Evolutionary conservation across 2,113 vertebrate genomes (phyloP).

Genomic region (Mystacornis crossleyi): DNA sequence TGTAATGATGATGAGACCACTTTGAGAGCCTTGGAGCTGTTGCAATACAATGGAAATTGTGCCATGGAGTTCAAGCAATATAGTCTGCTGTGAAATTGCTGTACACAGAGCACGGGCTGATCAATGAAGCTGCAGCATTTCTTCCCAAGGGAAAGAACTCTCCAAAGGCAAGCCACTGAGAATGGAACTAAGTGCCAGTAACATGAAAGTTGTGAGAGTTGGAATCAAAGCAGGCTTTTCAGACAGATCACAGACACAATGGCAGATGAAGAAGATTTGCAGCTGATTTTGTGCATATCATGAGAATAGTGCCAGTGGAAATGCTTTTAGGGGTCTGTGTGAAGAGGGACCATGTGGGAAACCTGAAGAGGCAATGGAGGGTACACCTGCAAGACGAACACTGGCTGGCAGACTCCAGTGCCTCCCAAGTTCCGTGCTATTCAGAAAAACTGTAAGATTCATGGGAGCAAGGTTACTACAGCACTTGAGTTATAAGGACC

Average conservation of each 20-base stretch:
- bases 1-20: neutral
- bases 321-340: neutral
- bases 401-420: neutral
- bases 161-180: neutral
- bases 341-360: neutral
- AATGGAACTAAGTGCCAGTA: neutral
- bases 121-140: neutral
- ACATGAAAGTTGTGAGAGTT: neutral
- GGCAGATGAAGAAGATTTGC: neutral
- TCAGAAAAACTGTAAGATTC: neutral
- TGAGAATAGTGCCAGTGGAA: neutral
- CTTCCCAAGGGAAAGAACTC: neutral
- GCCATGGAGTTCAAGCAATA: neutral
- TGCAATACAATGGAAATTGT: slow-evolving; percentile 31
- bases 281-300: neutral
- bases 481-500: neutral
- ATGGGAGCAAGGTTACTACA: neutral
- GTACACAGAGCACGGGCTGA: neutral
- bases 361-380: neutral
- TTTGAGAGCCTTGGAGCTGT: neutral
- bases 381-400: neutral
- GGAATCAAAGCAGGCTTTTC: neutral
- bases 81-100: slow-evolving; percentile 5
- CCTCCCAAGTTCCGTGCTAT: neutral
- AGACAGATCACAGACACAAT: neutral